Base-by-base conservation (phyloP, 2,888 invertebrate species). In the Notodonta dromedarius region DNA sequence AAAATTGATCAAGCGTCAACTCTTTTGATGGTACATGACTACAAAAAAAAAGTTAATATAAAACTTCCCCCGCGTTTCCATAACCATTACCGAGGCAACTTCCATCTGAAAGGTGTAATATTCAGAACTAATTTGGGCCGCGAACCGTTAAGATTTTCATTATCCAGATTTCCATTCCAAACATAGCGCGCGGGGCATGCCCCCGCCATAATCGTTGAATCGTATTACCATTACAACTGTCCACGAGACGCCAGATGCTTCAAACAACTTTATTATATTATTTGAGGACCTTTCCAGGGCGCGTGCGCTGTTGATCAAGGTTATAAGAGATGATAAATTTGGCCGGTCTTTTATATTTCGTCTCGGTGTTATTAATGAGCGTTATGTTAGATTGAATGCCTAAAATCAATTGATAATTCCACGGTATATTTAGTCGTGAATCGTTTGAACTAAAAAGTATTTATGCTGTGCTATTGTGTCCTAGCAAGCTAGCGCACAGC, bases 161-260 rank as follows among this genome's bases (percentile, higher is more conserved):
- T 91, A 91, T 89, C 86, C 13, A 46, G 46, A 46, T 13, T 46
- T 46, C 13, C 46, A 46, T 39, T 54, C 86, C 85, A 84, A 88
- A 85, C 86, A 86, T 83, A 79, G 79, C 81, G 82, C 76, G 65
- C 74, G 73, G 76, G 77, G 77, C 83, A 86, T 82, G 82, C 85
- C 82, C 79, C 78, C 74, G 85, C 90, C 80, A 90, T 92, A 91
- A 91, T 88, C 90, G 89, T 91, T 88, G 90, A 91, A 91, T 91
- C 84, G 90, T 89, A 91, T 91, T 91, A 91, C 90, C 91, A 87
- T 91, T 90, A 91, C 90, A 86, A 91, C 87, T 89, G 91, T 88
- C 90, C 90, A 84, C 86, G 87, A 77, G 79, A 77, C 85, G 86
- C 83, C 92, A 90, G 90, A 86, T 91, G 91, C 79, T 85, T 83